These are phyloP conservation scores for Drosophila phalerata DNA, from an alignment of 2,888 invertebrate genomes.

Conservation along the genomic window DNA sequence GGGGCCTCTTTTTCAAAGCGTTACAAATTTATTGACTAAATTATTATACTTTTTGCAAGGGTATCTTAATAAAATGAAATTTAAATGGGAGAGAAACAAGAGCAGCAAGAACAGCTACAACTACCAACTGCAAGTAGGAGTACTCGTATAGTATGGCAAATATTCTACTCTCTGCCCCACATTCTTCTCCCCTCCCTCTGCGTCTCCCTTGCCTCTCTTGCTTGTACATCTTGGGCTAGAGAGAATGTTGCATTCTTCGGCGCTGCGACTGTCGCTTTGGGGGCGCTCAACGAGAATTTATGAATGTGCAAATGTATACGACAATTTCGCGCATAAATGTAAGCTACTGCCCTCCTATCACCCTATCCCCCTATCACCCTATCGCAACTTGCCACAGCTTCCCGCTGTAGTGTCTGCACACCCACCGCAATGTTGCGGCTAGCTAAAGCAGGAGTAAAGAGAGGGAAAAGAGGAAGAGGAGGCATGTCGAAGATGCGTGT, in stretches of 20 bases:
- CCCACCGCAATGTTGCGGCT: constrained; percentile 38
- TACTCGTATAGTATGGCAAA: constrained; percentile 37
- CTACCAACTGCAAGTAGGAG: constrained; percentile 12
- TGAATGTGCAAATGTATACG: constrained; percentile 81
- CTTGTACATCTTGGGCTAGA: not conserved
- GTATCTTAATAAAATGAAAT: constrained; percentile 56
- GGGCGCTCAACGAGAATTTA: constrained; percentile 80
- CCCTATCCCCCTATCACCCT: not conserved
- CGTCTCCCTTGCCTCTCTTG: not conserved
- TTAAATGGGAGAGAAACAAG: constrained; percentile 62
- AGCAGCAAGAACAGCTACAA: constrained; percentile 26
- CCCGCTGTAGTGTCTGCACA: constrained; percentile 27
- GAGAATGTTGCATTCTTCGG: constrained; percentile 56
- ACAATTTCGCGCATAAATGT: constrained; percentile 82
- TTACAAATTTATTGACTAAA: not conserved
- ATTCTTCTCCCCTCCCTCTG: not conserved
- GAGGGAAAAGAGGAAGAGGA: not conserved
- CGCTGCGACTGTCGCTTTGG: constrained; percentile 69
- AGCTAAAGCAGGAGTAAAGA: not conserved
- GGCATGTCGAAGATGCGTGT: constrained; percentile 73
- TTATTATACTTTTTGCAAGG: not conserved
- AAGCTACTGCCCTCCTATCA: constrained; percentile 55
- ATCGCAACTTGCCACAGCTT: not conserved
- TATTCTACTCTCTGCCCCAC: constrained; percentile 26
- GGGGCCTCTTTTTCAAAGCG: not conserved